Percentiles rank a stretch among this genome's conserved stretches.
Conservation (phyloP, 2,888 invertebrate species). For the Herminia tarsipennalis region DNA sequence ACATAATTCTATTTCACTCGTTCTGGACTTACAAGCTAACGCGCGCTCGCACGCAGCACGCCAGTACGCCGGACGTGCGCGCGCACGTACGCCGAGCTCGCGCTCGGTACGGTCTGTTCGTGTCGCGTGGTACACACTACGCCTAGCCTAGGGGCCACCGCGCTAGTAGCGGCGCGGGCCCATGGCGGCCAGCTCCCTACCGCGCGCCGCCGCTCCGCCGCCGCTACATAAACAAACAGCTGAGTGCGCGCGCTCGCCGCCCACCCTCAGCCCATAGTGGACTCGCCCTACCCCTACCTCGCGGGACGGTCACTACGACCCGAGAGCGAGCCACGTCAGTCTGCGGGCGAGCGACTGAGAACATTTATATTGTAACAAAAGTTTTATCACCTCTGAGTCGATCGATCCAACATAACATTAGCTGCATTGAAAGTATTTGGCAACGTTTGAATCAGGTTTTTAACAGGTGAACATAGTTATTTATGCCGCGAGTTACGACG, state of each 20-base stretch:
- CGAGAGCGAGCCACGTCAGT: slow-evolving; percentile 56
- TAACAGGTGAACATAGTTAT: slow-evolving; percentile 5
- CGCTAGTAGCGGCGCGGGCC: slow-evolving; percentile 78
- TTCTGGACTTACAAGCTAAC: slow-evolving; percentile 49
- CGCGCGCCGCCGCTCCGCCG: slow-evolving; percentile 72
- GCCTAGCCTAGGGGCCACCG: slow-evolving; percentile 31
- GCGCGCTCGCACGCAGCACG: slow-evolving; percentile 22
- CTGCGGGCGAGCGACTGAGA: slow-evolving; percentile 42
- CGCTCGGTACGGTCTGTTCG: slow-evolving; percentile 44
- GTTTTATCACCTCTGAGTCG: slow-evolving; percentile 19
- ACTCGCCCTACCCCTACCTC: slow-evolving; percentile 1
- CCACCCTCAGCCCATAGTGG: slow-evolving; percentile 54
- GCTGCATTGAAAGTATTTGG: slow-evolving; percentile 25
- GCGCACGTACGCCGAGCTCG: no score
- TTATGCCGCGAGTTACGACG: slow-evolving; percentile 11
- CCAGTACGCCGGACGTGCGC: slow-evolving; percentile 15
- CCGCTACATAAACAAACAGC: slow-evolving; percentile 61
- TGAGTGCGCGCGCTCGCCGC: slow-evolving; percentile 39
- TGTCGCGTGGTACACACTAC: slow-evolving; percentile 35
- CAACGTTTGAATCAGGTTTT: slow-evolving; percentile 20
- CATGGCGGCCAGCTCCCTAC: slow-evolving; percentile 60
- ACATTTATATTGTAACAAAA: slow-evolving; percentile 31
- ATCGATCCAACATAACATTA: slow-evolving; percentile 25
- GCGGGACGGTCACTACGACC: slow-evolving; percentile 51
- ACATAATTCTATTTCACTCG: slow-evolving; percentile 56